phyloP scores from a whole-genome alignment of 2,113 vertebrate species.

The Fregetta grallaria region DNA sequence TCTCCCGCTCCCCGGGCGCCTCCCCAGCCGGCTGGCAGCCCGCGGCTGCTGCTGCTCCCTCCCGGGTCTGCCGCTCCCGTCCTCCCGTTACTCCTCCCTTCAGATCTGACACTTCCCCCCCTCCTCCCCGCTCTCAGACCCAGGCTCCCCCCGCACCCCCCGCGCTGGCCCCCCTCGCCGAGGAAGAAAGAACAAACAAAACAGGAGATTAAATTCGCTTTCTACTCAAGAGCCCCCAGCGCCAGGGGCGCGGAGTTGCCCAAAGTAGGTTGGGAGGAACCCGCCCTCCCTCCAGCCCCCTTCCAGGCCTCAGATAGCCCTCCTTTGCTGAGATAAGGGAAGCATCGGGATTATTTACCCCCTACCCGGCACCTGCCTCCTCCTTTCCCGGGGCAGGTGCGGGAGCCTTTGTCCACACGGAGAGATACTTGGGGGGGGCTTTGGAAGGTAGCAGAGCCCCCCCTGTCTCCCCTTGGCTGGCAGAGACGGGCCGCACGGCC shows the following conservation, averaged over 20 bases:
- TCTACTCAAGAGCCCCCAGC: constrained; percentile 38
- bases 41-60: background rate
- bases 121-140: background rate
- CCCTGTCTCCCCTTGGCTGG: background rate
- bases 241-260: background rate
- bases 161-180: background rate
- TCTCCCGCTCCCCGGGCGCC: background rate
- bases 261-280: background rate
- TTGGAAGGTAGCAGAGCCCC: background rate
- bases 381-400: background rate
- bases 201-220: constrained; percentile 57
- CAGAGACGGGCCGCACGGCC: background rate
- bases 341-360: background rate
- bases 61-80: background rate
- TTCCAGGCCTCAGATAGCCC: background rate
- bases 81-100: constrained; percentile 57
- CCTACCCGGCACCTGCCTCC: background rate
- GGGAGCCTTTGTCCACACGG: background rate
- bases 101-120: constrained; percentile 40
- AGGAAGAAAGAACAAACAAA: constrained; percentile 60
- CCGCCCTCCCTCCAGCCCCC: background rate
- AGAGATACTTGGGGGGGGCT: background rate
- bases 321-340: background rate
- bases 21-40: background rate
- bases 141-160: background rate